phyloP scores from a whole-genome alignment of 1,140 invertebrate genomes.

The Parasteatoda tepidariorum region DNA sequence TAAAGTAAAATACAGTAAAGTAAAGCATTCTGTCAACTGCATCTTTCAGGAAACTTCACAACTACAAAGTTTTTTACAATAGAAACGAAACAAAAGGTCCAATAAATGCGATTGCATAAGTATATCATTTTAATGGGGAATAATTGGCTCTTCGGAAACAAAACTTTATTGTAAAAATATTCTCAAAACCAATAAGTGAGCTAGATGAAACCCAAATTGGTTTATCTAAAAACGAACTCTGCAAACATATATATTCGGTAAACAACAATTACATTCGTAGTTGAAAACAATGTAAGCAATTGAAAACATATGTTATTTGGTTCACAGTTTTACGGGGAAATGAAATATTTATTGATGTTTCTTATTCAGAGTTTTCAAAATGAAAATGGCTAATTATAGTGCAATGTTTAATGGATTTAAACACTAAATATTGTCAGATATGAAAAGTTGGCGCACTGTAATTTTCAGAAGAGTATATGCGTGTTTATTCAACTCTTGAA shows the following conservation, averaged over 20 bases:
- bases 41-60: not conserved
- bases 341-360: slow-evolving; percentile 42
- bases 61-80: not conserved
- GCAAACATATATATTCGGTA: slow-evolving; percentile 10
- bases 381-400: not conserved
- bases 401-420: slow-evolving; percentile 14
- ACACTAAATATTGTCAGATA: slow-evolving; percentile 29
- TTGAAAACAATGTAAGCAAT: not conserved
- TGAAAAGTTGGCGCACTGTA: not conserved
- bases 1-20: not conserved
- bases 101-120: not conserved
- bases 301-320: slow-evolving; percentile 46
- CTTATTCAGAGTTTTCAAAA: slow-evolving; percentile 27
- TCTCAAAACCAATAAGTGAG: slow-evolving; percentile 16
- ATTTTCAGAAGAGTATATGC: slow-evolving; percentile 4
- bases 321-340: slow-evolving; percentile 7
- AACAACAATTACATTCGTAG: slow-evolving; percentile 28
- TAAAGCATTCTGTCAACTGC: not conserved
- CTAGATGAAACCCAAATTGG: not conserved
- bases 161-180: slow-evolving; percentile 31
- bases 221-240: slow-evolving; percentile 13
- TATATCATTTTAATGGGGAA: slow-evolving; percentile 43
- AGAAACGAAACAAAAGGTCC: not conserved
- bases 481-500: not conserved
- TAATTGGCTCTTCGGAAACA: slow-evolving; percentile 5